Base-by-base conservation (phyloP, 2,113 vertebrate genomes). In the Heliornis fulica region DNA sequence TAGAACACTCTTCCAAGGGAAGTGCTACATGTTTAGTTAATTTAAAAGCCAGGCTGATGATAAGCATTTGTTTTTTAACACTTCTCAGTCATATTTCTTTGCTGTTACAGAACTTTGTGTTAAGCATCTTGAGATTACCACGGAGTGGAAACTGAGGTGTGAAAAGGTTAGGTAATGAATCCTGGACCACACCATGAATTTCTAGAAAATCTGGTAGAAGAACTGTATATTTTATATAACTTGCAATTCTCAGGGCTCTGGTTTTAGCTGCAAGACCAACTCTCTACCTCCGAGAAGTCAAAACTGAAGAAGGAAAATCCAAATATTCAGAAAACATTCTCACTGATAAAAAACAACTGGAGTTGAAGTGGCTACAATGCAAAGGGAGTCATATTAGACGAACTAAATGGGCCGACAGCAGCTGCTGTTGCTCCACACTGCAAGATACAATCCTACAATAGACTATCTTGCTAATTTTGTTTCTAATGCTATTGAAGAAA, bases 1-100 rank as follows among this genome's bases (percentile, higher is more conserved):
- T 25, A 92, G 96, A 96, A 96, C 92, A 92, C 26, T 97, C 96
- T 96, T 87, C 94, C 96, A 96, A 96, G 93, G 93, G 93, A 94
- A 93, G 93, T 81, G 41, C 64, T 61, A 76, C 0, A 1, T 0
- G 2, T 54, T 70, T 56, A 70, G 51, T 56, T 19, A 88, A 40
- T 78, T 89, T 64, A 75, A 92, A 94, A 60, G 41, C 40, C 40
- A 71, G 40, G 40, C 8, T 84, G n/a, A 87, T 50, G 25, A 72
- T 34, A 15, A 84, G n/a, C 15, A 22, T 34, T 78, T 50, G 10
- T 13, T 45, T 90, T 93, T 57, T 71, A 63, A 82, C 15, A 22
- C n/a, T 83, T 75, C 63, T 86, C 51, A 78, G 40, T 54, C 1
- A 1, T 41, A 50, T n/a, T 70, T 82, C 59, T 80, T 80, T 3